These are phyloP conservation scores for Dipus sagitta DNA, from an alignment of 2,797 vertebrate species.

Conservation along the genomic window DNA sequence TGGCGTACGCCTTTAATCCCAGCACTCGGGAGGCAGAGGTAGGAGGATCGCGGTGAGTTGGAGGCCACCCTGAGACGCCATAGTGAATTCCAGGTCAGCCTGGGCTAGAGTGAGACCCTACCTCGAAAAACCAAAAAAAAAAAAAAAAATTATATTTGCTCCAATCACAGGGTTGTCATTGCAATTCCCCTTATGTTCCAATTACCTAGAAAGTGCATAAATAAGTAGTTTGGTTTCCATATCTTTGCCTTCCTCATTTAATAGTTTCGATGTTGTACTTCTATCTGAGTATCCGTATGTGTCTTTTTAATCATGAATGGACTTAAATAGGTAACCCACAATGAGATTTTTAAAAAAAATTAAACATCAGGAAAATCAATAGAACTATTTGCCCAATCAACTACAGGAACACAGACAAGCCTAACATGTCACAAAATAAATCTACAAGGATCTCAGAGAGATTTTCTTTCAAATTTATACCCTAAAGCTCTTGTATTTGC, in stretches of 20 bases:
- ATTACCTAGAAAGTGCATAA: background rate
- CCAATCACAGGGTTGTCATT: background rate
- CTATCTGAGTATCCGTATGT: background rate
- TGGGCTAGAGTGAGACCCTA: no score
- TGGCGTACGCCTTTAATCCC: no score
- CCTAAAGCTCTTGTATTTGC: slow-evolving; percentile 33
- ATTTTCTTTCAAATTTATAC: background rate
- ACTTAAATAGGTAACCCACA: slow-evolving; percentile 1
- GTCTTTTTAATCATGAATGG: slow-evolving; percentile 27
- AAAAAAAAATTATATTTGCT: slow-evolving; percentile 34
- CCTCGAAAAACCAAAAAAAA: no score
- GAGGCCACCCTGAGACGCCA: no score
- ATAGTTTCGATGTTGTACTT: background rate
- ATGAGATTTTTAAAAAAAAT: slow-evolving; percentile 31
- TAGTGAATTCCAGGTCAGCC: no score
- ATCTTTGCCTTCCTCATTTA: background rate
- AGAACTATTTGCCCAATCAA: slow-evolving; percentile 19
- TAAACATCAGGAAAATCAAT: slow-evolving; percentile 27
- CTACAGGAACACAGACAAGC: background rate
- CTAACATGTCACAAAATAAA: slow-evolving; percentile 29
- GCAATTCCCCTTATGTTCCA: background rate
- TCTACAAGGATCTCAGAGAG: background rate
- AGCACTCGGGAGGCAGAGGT: no score
- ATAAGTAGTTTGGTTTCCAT: background rate
- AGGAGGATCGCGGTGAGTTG: no score